A percentile compares a stretch with the other conserved stretches of the same genome.
phyloP scores from a whole-genome alignment of 2,888 invertebrate species.

The Tillus elongatus region DNA sequence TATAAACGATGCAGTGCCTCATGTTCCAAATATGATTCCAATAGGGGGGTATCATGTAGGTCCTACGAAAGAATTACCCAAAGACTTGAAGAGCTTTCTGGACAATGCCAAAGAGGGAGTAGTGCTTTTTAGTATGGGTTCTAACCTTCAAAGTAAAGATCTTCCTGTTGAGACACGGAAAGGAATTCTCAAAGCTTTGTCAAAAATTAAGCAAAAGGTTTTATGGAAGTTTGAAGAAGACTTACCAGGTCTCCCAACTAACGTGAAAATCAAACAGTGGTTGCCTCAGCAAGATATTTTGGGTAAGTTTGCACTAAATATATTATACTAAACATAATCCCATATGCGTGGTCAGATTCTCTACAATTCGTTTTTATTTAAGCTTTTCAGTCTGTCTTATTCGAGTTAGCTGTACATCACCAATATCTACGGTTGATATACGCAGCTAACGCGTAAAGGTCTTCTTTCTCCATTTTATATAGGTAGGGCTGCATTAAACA shows the following conservation, averaged over 20 bases:
- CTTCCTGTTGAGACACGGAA: conserved; percentile 45
- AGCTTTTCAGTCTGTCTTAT: too few species aligned
- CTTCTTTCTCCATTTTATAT: too few species aligned
- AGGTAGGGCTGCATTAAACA: too few species aligned
- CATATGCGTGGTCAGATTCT: too few species aligned
- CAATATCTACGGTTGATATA: too few species aligned
- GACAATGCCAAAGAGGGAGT: conserved; percentile 48
- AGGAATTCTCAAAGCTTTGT: conserved; percentile 49
- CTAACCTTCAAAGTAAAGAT: conserved; percentile 49
- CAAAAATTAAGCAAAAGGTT: conserved; percentile 46
- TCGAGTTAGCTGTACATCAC: too few species aligned
- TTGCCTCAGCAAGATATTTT: conserved; percentile 23
- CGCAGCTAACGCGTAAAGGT: too few species aligned
- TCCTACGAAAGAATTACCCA: conserved; percentile 25
- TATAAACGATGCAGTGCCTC: conserved; percentile 43
- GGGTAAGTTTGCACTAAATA: conserved; percentile 13
- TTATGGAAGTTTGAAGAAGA: conserved; percentile 47
- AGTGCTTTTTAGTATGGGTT: conserved; percentile 52
- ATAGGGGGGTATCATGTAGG: conserved; percentile 47
- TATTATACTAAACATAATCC: too few species aligned
- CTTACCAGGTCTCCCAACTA: conserved; percentile 34
- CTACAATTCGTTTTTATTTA: too few species aligned
- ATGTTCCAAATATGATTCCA: conserved; percentile 48
- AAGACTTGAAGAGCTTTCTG: conserved; percentile 45
- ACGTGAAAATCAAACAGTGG: conserved; percentile 41